phyloP scores from a whole-genome alignment of 2,797 vertebrate genomes.

The Nyctalus aviator region DNA sequence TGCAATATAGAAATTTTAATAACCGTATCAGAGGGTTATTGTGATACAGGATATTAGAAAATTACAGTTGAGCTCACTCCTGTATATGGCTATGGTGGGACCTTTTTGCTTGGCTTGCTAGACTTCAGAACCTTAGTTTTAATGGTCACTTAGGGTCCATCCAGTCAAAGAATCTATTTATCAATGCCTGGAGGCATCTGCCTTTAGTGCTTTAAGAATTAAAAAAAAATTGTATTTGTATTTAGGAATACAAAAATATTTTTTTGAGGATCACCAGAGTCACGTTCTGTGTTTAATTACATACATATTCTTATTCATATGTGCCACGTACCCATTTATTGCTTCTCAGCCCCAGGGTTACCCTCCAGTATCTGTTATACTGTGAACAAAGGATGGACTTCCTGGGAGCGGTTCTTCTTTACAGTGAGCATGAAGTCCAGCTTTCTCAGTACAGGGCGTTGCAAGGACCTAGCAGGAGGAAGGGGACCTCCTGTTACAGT shows the following conservation, averaged over 20 bases:
- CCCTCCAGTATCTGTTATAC: neutral
- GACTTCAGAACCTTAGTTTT: slow-evolving; percentile 2
- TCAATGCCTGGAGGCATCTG: neutral
- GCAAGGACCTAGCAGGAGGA: neutral
- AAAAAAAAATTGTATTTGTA: neutral
- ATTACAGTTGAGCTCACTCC: neutral
- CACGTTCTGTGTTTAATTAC: slow-evolving; percentile 4
- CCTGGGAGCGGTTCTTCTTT: neutral
- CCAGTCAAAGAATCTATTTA: neutral
- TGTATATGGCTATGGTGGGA: neutral
- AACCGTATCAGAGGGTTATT: neutral
- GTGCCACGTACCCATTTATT: neutral
- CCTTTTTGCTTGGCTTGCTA: neutral
- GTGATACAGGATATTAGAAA: neutral
- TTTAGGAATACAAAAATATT: neutral
- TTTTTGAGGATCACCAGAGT: neutral
- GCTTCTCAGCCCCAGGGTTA: neutral
- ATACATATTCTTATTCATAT: neutral
- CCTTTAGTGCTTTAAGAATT: slow-evolving; percentile 9
- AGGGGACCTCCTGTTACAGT: neutral
- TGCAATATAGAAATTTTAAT: neutral
- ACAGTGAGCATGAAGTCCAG: neutral
- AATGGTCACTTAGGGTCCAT: neutral
- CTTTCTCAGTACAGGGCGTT: neutral
- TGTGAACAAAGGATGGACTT: neutral